Conservation (phyloP, 2,888 invertebrate genomes). For the Calliphora vomitoria region DNA sequence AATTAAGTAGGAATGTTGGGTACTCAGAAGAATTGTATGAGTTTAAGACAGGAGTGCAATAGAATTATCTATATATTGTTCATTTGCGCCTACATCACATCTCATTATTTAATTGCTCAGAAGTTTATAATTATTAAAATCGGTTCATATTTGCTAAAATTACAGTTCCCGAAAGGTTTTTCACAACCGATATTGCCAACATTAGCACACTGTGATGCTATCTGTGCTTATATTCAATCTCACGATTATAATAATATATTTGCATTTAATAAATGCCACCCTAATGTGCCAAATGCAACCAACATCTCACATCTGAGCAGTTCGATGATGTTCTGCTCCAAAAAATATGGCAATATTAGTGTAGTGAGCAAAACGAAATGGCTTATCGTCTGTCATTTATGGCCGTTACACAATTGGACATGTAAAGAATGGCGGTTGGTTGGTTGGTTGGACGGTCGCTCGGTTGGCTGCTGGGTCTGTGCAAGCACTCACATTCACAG, state of each 20-base stretch:
- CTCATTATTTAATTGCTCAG: too few relatives aligned
- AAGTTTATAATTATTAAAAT: too few relatives aligned
- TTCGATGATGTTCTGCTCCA: slow-evolving; percentile 63
- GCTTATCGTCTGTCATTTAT: slow-evolving; percentile 76
- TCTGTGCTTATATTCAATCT: too few relatives aligned
- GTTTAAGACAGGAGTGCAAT: too few relatives aligned
- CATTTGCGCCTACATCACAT: too few relatives aligned
- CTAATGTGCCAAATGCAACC: slow-evolving; percentile 29
- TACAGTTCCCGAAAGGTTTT: too few relatives aligned
- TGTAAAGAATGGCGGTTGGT: slow-evolving; percentile 47
- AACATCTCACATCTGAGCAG: slow-evolving; percentile 30
- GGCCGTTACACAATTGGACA: slow-evolving; percentile 73
- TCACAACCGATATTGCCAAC: too few relatives aligned
- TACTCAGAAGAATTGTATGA: too few relatives aligned
- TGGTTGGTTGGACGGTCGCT: slow-evolving; percentile 38
- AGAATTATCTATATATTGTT: too few relatives aligned
- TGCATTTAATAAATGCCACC: not conserved
- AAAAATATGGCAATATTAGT: slow-evolving; percentile 77
- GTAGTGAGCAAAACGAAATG: slow-evolving; percentile 70
- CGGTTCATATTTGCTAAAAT: too few relatives aligned
- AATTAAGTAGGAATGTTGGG: not conserved
- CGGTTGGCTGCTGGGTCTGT: slow-evolving; percentile 30
- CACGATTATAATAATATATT: not conserved
- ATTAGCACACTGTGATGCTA: too few relatives aligned
- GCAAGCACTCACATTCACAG: slow-evolving; percentile 22